Conservation (phyloP, 2,113 vertebrate genomes). For the Shinisaurus crocodilurus region DNA sequence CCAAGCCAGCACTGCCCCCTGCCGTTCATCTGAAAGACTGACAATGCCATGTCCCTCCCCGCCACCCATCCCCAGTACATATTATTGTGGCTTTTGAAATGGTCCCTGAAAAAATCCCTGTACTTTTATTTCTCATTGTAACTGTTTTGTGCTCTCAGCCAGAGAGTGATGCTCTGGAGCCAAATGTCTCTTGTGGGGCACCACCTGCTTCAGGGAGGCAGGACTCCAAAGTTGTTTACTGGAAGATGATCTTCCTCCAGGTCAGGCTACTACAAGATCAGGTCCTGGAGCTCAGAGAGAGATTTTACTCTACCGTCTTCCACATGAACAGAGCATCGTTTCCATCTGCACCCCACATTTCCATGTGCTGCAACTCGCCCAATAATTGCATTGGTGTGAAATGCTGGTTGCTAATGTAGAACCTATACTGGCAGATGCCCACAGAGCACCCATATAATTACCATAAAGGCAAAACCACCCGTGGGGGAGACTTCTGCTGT, state of each 20-base stretch:
- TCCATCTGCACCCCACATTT: neutral
- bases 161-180: neutral
- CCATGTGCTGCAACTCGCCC: constrained; percentile 36
- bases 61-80: no score
- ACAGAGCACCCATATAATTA: neutral
- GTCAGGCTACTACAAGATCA: constrained; percentile 18
- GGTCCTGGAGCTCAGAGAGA: neutral
- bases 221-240: neutral
- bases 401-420: neutral
- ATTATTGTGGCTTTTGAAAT: accelerated
- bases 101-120: neutral
- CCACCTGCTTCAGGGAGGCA: neutral
- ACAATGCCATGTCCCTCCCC: neutral
- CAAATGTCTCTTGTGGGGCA: neutral
- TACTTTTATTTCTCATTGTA: neutral
- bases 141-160: neutral
- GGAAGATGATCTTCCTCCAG: neutral
- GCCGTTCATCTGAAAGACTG: neutral
- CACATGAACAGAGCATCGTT: neutral
- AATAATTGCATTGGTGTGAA: constrained; percentile 25
- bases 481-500: neutral
- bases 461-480: no score
- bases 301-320: neutral
- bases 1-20: constrained; percentile 11
- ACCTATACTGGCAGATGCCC: neutral